Percentiles rank a stretch among this genome's conserved stretches.
phyloP scores from a whole-genome alignment of 2,888 invertebrate species.

The Hedya salicella region DNA sequence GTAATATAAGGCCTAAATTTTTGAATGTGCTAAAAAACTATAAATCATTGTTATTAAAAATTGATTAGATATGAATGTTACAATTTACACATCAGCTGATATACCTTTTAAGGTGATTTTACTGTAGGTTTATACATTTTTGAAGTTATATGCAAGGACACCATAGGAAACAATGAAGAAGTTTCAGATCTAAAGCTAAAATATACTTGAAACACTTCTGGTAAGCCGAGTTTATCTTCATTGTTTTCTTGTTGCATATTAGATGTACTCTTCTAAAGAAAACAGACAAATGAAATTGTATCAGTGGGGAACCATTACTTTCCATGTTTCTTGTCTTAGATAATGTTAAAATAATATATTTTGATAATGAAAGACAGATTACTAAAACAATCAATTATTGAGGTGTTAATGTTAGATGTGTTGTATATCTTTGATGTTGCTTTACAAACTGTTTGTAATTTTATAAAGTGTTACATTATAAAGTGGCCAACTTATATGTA shows the following conservation, averaged over 20 bases:
- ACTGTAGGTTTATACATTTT: background rate
- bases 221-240: background rate
- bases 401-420: constrained; percentile 40
- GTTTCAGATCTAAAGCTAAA: background rate
- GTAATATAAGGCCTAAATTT: constrained; percentile 10
- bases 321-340: constrained; percentile 14
- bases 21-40: constrained; percentile 4
- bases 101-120: background rate
- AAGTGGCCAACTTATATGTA: constrained; percentile 61
- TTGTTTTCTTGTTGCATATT: background rate
- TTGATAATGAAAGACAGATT: background rate
- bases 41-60: background rate
- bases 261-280: background rate
- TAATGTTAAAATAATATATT: background rate
- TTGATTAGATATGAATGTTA: constrained; percentile 18
- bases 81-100: background rate
- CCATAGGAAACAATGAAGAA: background rate
- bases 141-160: background rate
- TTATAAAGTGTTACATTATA: constrained; percentile 51
- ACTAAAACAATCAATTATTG: constrained; percentile 20
- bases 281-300: background rate
- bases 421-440: constrained; percentile 43
- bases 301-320: background rate
- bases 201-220: background rate
- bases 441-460: constrained; percentile 51